phyloP scores from a whole-genome alignment of 2,888 invertebrate species.

The Leucozona laternaria region DNA sequence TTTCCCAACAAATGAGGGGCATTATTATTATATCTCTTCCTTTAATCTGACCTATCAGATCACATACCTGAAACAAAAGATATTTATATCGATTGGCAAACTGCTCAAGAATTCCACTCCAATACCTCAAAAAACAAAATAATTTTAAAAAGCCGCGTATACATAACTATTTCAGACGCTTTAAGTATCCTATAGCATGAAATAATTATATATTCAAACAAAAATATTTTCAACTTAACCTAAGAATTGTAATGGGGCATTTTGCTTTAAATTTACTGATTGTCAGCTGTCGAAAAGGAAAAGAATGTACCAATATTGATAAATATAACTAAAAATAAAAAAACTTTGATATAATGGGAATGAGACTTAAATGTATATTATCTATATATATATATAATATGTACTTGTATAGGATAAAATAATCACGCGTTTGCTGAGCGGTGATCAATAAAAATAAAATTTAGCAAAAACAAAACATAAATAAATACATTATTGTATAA shows the following conservation, averaged over 20 bases:
- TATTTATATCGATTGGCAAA: constrained; percentile 10
- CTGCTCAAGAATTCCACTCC: constrained; percentile 58
- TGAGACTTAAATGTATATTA: constrained; percentile 68
- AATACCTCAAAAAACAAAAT: constrained; percentile 4
- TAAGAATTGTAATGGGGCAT: neutral
- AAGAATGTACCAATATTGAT: constrained; percentile 40
- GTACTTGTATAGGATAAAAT: constrained; percentile 43
- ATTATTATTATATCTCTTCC: no score
- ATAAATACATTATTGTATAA: constrained; percentile 53
- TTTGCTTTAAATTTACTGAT: constrained; percentile 19
- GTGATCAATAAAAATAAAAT: constrained; percentile 36
- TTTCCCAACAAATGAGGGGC: no score
- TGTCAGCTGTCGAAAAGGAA: constrained; percentile 9
- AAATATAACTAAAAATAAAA: neutral
- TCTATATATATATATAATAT: constrained; percentile 38
- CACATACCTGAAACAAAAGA: constrained; percentile 27
- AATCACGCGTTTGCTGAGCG: constrained; percentile 43
- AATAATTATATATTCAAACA: constrained; percentile 15
- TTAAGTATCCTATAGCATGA: constrained; percentile 50
- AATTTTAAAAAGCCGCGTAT: constrained; percentile 17
- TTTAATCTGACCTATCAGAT: neutral
- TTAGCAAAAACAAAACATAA: constrained; percentile 31
- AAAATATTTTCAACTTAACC: neutral
- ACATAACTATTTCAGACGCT: constrained; percentile 48
- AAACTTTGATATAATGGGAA: constrained; percentile 53